Conservation (phyloP, 1,140 invertebrate species). For the Oedothorax gibbosus region DNA sequence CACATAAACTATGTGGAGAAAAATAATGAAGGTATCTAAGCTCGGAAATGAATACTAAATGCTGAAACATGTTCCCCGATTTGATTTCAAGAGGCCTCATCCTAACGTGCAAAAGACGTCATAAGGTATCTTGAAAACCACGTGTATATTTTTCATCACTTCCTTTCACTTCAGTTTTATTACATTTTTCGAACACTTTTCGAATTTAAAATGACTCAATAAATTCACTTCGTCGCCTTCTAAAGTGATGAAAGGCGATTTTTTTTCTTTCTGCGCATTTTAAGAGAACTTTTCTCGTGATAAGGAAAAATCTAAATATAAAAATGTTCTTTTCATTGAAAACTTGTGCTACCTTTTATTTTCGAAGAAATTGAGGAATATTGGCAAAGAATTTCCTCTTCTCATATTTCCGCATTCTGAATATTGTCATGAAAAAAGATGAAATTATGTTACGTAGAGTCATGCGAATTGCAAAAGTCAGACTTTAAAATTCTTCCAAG, state of each 20-base stretch:
- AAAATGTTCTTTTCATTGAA: background rate
- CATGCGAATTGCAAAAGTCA: no score
- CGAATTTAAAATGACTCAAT: conserved; percentile 14
- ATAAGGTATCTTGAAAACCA: background rate
- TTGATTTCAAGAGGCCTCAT: conserved; percentile 1
- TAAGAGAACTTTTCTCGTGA: background rate
- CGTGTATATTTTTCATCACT: background rate
- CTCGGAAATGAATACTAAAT: conserved; percentile 1
- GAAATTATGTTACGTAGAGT: no score
- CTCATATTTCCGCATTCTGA: no score
- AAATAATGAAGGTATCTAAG: background rate
- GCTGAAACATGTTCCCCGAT: conserved; percentile 1
- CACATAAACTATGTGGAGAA: background rate
- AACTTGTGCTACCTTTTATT: background rate
- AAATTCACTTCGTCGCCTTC: conserved; percentile 8
- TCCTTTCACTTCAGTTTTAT: background rate
- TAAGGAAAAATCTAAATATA: background rate
- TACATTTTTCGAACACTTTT: conserved; percentile 17
- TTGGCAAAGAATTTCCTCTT: no score
- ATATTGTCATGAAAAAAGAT: no score
- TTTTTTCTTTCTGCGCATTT: background rate
- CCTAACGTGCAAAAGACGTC: background rate
- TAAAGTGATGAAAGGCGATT: background rate
- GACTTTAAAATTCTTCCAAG: no score
- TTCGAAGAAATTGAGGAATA: background rate